Evolutionary conservation across 2,797 vertebrate species (phyloP).

Genomic region (Bucorvus abyssinicus): DNA sequence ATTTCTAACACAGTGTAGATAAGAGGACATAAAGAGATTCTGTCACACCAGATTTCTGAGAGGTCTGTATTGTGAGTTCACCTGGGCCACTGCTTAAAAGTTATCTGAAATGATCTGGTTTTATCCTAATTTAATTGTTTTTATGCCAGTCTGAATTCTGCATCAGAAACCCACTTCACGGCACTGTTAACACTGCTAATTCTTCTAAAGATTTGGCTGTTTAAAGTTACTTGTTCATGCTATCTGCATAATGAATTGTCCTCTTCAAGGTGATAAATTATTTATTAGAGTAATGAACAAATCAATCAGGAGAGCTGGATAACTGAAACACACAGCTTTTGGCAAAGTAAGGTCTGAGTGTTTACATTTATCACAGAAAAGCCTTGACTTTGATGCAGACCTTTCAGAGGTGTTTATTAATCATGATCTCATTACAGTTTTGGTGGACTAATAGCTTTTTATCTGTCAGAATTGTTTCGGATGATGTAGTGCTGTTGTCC

Average conservation of each 20-base stretch:
- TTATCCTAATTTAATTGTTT: not conserved
- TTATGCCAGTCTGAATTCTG: not conserved
- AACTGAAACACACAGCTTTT: slow-evolving; percentile 69
- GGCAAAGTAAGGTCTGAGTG: slow-evolving; percentile 67
- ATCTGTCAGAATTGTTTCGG: slow-evolving; percentile 71
- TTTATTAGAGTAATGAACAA: slow-evolving; percentile 76
- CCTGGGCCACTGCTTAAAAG: not conserved
- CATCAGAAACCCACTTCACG: not conserved
- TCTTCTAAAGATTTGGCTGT: slow-evolving; percentile 37
- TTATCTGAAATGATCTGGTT: not conserved
- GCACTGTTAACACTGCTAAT: not conserved
- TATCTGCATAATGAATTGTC: slow-evolving; percentile 70
- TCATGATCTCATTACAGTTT: slow-evolving; percentile 78
- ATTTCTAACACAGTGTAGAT: not conserved
- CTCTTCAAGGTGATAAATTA: slow-evolving; percentile 74
- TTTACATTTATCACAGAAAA: slow-evolving; percentile 76
- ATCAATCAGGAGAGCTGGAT: slow-evolving; percentile 72
- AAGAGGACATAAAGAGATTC: not conserved
- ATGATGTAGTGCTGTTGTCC: slow-evolving; percentile 66
- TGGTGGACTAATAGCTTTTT: slow-evolving; percentile 72
- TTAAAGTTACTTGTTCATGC: slow-evolving; percentile 62
- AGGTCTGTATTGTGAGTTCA: not conserved
- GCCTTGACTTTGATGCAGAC: slow-evolving; percentile 75
- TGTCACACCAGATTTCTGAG: not conserved
- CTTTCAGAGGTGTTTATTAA: slow-evolving; percentile 76